Base-by-base conservation (phyloP, 2,797 vertebrate genomes). In the Onychomys leucogaster region DNA sequence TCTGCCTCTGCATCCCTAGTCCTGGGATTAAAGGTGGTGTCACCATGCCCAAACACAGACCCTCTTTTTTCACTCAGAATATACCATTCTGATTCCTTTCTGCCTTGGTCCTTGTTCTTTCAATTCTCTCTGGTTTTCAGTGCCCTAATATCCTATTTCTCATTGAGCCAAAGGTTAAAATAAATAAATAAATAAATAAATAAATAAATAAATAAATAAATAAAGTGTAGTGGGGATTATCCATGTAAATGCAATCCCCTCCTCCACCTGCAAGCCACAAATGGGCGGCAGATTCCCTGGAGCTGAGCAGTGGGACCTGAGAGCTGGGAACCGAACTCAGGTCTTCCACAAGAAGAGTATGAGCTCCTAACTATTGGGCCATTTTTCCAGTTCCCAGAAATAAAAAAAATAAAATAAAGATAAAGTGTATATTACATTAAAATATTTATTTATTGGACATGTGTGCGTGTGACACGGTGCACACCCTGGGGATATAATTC, bases 141-240 rank as follows among this genome's bases (percentile, higher is more conserved):
- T 94, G 32, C 25, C 71, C 69, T 90, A 89, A 92, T 46, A 80
- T 57, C 55, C 21, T n/a, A 6, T 90, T 91, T 96, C 65, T 63
- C 0, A 0, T 41, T 46, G 2, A 46, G 14, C 21, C 61, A 84
- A 86, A 85, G 52, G 55, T 16, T 52, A 1, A 49, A 49, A n/a
- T n/a, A n/a, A n/a, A 49, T 12, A 49, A 49, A 49, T 52, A 52
- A 52, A 52, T 52, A 52, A 52, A n/a, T 12, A 49, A 49, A 49
- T 52, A 52, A 52, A 52, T 52, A 52, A 52, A n/a, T n/a, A n/a
- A n/a, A 49, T 12, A 49, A 49, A 49, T 52, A 52, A 52, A 52
- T 52, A 52, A 52, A n/a, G 19, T n/a, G 34, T n/a, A n/a, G 77
- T 19, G 4, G 49, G 52, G 77, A 55, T 67, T 67, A 19, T n/a